Evolutionary conservation across 2,888 invertebrate species (phyloP).

Genomic region (Psylliodes chrysocephalus): DNA sequence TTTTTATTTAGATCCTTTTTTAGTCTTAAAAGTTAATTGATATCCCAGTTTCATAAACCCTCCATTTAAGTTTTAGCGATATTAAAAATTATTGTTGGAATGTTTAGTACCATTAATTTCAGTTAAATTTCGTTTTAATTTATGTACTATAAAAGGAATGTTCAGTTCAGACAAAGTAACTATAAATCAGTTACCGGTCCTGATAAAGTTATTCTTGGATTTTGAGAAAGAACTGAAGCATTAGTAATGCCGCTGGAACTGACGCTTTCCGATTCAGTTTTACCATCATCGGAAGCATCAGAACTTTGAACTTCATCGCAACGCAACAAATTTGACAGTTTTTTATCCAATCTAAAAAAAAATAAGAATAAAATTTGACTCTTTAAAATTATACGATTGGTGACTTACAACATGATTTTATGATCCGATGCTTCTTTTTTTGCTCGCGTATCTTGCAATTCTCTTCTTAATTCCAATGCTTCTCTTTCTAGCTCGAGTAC

Average conservation of each 20-base stretch:
- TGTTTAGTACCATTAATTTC: neutral
- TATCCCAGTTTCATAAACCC: no score
- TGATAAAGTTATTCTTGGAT: conserved; percentile 66
- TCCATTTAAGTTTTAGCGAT: neutral
- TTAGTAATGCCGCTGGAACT: conserved; percentile 54
- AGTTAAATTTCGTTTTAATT: no score
- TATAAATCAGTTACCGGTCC: conserved; percentile 71
- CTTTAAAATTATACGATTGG: no score
- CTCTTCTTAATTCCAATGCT: conserved; percentile 66
- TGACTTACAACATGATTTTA: conserved; percentile 69
- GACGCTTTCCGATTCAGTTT: conserved; percentile 56
- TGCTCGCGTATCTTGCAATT: conserved; percentile 69
- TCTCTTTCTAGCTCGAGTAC: conserved; percentile 67
- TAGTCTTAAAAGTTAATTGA: no score
- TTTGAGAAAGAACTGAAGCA: conserved; percentile 46
- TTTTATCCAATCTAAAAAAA: conserved; percentile 68
- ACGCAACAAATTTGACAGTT: conserved; percentile 67
- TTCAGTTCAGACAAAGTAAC: no score
- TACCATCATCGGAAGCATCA: conserved; percentile 59
- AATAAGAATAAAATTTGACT: neutral
- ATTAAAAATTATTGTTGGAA: neutral
- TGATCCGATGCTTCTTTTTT: conserved; percentile 70
- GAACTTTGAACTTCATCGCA: conserved; percentile 54
- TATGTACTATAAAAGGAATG: no score
- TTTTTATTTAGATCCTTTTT: no score